Percentiles rank a stretch among this genome's conserved stretches.
Conservation (phyloP, 2,888 invertebrate species). For the Dilophus febrilis region DNA sequence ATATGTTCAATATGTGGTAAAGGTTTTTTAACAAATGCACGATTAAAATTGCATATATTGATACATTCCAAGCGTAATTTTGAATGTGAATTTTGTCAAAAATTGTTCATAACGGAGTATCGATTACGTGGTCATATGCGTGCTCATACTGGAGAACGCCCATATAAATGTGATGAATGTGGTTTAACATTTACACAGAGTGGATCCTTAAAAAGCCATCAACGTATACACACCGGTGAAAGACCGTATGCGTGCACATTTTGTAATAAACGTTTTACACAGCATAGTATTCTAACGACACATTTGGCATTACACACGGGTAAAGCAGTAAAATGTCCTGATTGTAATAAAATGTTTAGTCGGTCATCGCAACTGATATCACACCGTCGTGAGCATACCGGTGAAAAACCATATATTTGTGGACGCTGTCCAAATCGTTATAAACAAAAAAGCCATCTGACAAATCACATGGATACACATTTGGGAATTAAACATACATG, state of each 20-base stretch:
- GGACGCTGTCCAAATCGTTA: slow-evolving; percentile 20
- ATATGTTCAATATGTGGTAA: slow-evolving; percentile 12
- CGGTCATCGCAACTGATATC: slow-evolving; percentile 20
- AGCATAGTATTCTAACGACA: slow-evolving; percentile 21
- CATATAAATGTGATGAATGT: slow-evolving; percentile 19
- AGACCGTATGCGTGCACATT: slow-evolving; percentile 21
- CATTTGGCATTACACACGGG: slow-evolving; percentile 22
- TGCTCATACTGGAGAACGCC: slow-evolving; percentile 20
- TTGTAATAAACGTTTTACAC: slow-evolving; percentile 21
- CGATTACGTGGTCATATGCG: slow-evolving; percentile 19
- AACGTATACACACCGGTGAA: slow-evolving; percentile 19
- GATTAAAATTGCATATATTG: slow-evolving; percentile 15
- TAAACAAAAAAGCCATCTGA: slow-evolving; percentile 21
- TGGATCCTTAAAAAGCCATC: slow-evolving; percentile 20
- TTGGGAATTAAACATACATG: slow-evolving; percentile 14
- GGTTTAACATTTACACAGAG: slow-evolving; percentile 19
- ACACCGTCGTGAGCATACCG: slow-evolving; percentile 19
- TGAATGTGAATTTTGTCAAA: slow-evolving; percentile 19
- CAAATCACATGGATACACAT: slow-evolving; percentile 21
- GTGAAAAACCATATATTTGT: slow-evolving; percentile 20
- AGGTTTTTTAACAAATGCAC: slow-evolving; percentile 10
- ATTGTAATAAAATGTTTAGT: slow-evolving; percentile 22
- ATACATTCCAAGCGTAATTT: slow-evolving; percentile 21
- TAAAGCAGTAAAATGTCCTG: slow-evolving; percentile 20
- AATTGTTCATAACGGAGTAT: slow-evolving; percentile 20